Conservation (phyloP, 2,888 invertebrate species). For the Cepaea hortensis region DNA sequence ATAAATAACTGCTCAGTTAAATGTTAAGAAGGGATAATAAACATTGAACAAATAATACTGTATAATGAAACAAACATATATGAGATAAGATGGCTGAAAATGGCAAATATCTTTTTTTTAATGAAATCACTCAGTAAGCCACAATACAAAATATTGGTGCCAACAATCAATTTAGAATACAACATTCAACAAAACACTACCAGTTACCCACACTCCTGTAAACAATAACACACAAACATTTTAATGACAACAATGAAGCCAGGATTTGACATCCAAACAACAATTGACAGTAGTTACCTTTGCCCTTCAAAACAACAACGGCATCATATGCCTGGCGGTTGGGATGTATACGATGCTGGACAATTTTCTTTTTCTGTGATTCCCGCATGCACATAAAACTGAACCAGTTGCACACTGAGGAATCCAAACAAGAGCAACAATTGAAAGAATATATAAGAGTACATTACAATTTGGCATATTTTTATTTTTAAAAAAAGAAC, state of each 20-base stretch:
- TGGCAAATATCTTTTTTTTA: too few relatives aligned
- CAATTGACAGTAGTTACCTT: constrained; percentile 56
- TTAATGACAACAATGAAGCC: not conserved
- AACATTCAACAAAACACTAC: not conserved
- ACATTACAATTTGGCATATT: not conserved
- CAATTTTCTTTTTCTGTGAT: constrained; percentile 61
- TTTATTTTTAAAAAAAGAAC: too few relatives aligned
- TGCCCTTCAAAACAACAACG: constrained; percentile 73
- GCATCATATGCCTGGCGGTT: constrained; percentile 72
- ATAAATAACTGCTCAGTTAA: too few relatives aligned
- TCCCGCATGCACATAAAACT: constrained; percentile 71
- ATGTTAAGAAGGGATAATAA: too few relatives aligned
- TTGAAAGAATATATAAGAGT: not conserved
- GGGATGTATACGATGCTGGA: constrained; percentile 69
- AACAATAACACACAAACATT: not conserved
- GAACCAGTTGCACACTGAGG: constrained; percentile 73
- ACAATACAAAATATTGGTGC: too few relatives aligned
- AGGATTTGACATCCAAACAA: not conserved
- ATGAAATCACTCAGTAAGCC: too few relatives aligned
- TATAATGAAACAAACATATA: too few relatives aligned
- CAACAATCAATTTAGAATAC: too few relatives aligned
- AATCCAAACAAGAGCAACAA: constrained; percentile 42
- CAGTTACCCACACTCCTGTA: not conserved
- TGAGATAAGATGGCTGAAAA: too few relatives aligned
- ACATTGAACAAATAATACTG: too few relatives aligned